Evolutionary conservation across 2,113 vertebrate genomes (phyloP).

Genomic region (Pseudopipra pipra): DNA sequence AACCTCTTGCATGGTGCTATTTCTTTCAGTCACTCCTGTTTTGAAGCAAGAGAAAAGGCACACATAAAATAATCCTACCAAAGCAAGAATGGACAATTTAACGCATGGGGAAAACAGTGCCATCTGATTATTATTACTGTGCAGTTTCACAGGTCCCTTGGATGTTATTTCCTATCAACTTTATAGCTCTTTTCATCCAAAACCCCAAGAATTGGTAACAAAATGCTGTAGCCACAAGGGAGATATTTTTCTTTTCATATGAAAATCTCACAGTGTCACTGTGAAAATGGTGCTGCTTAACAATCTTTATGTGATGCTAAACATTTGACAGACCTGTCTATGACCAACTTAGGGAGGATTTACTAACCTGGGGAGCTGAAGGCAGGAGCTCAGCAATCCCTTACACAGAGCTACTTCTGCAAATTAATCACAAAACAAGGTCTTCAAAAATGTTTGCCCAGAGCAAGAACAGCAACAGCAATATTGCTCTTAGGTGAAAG

Average conservation of each 20-base stretch:
- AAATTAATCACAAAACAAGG: neutral
- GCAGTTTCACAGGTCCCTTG: neutral
- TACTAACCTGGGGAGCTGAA: neutral
- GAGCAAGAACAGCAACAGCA: neutral
- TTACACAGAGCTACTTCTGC: neutral
- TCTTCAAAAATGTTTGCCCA: neutral
- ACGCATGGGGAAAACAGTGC: neutral
- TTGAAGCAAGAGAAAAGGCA: neutral
- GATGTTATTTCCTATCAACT: neutral
- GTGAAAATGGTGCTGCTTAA: neutral
- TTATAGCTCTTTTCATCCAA: constrained; percentile 9
- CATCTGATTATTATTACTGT: neutral
- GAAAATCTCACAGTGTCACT: neutral
- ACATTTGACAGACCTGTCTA: neutral
- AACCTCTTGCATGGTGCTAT: neutral
- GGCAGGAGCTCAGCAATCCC: neutral
- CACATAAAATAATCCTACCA: neutral
- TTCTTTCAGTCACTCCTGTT: neutral
- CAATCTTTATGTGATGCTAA: neutral
- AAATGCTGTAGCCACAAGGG: neutral
- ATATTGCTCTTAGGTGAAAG: neutral
- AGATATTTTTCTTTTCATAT: neutral
- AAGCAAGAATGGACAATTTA: neutral
- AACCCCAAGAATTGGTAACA: neutral
- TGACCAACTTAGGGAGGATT: neutral